Evolutionary conservation across 1,140 invertebrate species (phyloP).

Genomic region (Cotesia typhae): DNA sequence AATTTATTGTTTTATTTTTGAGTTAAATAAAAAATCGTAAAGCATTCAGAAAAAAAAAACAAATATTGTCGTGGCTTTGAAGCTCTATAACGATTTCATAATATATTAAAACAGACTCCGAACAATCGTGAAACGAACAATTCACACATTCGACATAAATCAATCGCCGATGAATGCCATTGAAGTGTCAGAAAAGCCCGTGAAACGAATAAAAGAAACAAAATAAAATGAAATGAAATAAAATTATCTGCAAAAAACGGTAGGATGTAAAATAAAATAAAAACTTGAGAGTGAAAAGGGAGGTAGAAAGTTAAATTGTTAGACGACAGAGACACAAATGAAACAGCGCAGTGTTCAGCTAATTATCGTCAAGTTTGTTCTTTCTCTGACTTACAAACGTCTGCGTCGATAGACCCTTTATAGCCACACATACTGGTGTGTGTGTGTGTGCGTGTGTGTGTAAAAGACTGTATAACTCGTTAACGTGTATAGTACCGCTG

Average conservation of each 20-base stretch:
- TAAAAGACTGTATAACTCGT: background rate
- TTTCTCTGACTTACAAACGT: conserved; percentile 4
- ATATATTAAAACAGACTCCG: background rate
- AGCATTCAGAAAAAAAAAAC: no score
- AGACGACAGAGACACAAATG: conserved; percentile 1
- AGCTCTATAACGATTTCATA: background rate
- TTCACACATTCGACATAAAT: background rate
- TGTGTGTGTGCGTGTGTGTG: no score
- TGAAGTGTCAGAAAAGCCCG: conserved; percentile 5
- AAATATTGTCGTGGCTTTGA: no score
- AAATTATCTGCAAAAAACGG: conserved; percentile 9
- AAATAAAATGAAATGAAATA: background rate
- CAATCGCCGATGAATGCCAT: conserved; percentile 9
- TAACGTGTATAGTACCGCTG: background rate
- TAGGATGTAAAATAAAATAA: background rate
- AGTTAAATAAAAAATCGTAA: no score
- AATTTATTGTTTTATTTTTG: no score
- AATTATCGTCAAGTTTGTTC: conserved; percentile 12
- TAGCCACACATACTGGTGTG: background rate
- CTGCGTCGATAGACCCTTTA: background rate
- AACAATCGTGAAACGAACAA: conserved; percentile 4
- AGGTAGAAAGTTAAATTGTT: background rate
- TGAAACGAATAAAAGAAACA: no score
- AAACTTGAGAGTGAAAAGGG: conserved; percentile 11
- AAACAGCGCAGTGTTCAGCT: background rate